Evolutionary conservation across 2,888 invertebrate species (phyloP), one percentile per base, ranked within the genome.

Genomic region (Euspilapteryx auroguttella): DNA sequence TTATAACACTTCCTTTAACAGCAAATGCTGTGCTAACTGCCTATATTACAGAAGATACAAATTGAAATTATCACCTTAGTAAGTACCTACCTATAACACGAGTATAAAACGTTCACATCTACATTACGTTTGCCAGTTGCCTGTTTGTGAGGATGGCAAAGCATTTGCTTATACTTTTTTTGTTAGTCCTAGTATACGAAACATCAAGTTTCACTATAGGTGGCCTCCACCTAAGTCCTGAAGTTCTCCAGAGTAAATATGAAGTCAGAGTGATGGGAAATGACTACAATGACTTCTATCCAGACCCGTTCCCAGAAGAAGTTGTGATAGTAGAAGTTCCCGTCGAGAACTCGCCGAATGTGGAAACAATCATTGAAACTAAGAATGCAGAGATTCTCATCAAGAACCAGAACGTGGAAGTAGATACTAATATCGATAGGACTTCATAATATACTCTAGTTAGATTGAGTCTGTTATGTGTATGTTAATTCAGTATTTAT

Each of bases 221-320:
- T 27, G 66, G 66, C 10, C 32, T 64, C 17, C 40, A 43, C 24
- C 40, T 69, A 14, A 49, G 50, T 27, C 62, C 66, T 10, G 68
- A 69, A 37, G 35, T 48, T 21, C 27, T 68, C 29, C 66, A 69
- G 34, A 51, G 23, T 12, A 14, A 29, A 3, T 30, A 43, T 7
- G 47, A 52, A 32, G 34, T 61, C 5, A 39, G 44, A 3, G 21
- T 24, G 7, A 36, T 35, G 13, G 58, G 58, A 5, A 64, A 63
- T 30, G 58, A 64, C 31, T 64, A 63, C 28, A 46, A 63, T 34
- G 65, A 69, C 34, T 65, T 53, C 30, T 51, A 50, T 31, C 55
- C 56, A 0, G 52, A 51, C 2, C 38, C 45, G 25, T 27, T 22
- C 14, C 14, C 30, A 3, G 30, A 36, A 21, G 32, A 39, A 27